phyloP scores from a whole-genome alignment of 2,888 invertebrate genomes.

The Agriopis marginaria region DNA sequence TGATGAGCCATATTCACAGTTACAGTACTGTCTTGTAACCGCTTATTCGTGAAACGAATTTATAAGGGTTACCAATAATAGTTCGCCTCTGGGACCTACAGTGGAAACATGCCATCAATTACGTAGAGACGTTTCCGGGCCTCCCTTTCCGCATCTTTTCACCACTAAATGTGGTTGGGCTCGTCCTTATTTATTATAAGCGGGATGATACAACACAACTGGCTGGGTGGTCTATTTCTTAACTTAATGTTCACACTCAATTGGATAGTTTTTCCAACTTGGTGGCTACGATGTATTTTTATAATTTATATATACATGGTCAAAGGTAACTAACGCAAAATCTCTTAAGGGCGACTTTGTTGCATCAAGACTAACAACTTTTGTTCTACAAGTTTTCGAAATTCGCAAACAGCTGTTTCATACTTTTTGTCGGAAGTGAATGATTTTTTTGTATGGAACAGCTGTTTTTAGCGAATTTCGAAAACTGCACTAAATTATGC shows the following conservation, averaged over 20 bases:
- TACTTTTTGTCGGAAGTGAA: no score
- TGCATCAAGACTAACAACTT: no score
- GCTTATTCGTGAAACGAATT: constrained; percentile 34
- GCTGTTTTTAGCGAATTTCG: no score
- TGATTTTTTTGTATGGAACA: no score
- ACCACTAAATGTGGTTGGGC: constrained; percentile 70
- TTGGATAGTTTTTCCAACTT: no score
- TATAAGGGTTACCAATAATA: constrained; percentile 37
- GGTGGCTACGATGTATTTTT: no score
- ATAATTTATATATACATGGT: no score
- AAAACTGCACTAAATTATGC: no score
- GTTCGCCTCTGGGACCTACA: constrained; percentile 32
- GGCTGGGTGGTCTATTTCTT: constrained; percentile 42
- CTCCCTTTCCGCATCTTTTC: constrained; percentile 70
- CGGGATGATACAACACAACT: constrained; percentile 62
- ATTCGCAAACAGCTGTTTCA: no score
- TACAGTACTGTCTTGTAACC: constrained; percentile 24
- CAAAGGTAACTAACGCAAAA: no score
- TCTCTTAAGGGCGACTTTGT: no score
- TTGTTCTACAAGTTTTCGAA: no score
- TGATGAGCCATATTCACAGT: constrained; percentile 17
- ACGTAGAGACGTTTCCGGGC: constrained; percentile 65
- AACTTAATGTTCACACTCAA: constrained; percentile 47
- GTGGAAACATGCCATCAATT: constrained; percentile 69
- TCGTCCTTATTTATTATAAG: constrained; percentile 65